Evolutionary conservation across 1,140 invertebrate species (phyloP), one percentile per base, ranked within the genome.

Genomic region (Leptinotarsa lineolata): DNA sequence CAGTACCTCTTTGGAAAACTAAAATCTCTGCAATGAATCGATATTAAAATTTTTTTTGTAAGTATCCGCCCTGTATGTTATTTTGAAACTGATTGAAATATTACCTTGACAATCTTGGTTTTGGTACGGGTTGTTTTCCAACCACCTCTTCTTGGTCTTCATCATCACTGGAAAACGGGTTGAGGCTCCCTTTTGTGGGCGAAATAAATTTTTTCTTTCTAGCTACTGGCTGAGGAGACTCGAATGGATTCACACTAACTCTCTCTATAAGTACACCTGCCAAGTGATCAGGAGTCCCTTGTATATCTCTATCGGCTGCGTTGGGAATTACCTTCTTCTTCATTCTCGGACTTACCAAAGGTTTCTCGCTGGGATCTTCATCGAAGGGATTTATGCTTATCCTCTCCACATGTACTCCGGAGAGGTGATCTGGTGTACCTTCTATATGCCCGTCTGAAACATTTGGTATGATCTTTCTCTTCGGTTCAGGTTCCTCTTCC

Each of bases 81-180:
- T 39, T 39, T 39, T 2, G 11, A 39, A 39, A 39, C 11, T 11
- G 1, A 39, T 39, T 39, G 30, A 54, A 3, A 54, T 5, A 54
- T 39, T 67, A 67, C 67, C 67, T 68, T 68, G 65, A 45, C 22
- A 22, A 81, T 71, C 88, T 80, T 13, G 89, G 89, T 77, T 86
- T 88, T n/a, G 89, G 89, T 70, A 90, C 83, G 5, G 90, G 89
- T 13, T 79, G 79, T 4, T 70, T 67, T 59, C 72, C 74, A 22
- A 54, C 39, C 63, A 85, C 83, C 72, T 87, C 87, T 45, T 88
- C 86, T 63, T 78, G 87, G 12, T 87, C 85, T 75, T 91, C 89
- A 16, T 88, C 88, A 12, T 88, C 88, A 80, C 89, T 91, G 87
- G 88, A 90, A 81, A 93, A 93, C 2, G 91, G 91, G 86, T 92